A percentile compares a stretch with the other conserved stretches of the same genome.
Evolutionary conservation across 2,797 vertebrate genomes (phyloP).

Genomic region (Centropyge bicolor): DNA sequence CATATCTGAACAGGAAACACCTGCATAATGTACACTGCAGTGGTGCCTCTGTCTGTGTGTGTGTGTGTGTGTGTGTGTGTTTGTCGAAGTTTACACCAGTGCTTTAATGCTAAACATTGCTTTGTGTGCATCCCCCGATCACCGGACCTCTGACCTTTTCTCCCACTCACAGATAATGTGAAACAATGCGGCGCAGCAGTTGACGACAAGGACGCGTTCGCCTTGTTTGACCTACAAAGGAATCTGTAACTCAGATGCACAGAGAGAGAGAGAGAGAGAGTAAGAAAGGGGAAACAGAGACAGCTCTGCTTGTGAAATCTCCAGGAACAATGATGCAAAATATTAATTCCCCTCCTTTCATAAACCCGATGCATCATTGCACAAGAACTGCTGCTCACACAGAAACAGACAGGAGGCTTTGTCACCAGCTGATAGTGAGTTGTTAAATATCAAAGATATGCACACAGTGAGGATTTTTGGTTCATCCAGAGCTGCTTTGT

Average conservation of each 20-base stretch:
- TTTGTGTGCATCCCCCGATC: conserved; percentile 20
- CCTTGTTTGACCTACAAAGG: neutral
- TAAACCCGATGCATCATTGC: neutral
- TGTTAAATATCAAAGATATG: neutral
- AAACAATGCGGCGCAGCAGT: conserved; percentile 39
- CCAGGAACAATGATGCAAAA: conserved; percentile 23
- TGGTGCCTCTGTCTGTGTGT: conserved; percentile 16
- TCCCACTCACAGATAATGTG: conserved; percentile 28
- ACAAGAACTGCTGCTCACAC: neutral
- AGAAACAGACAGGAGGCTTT: neutral
- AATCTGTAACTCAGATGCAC: neutral
- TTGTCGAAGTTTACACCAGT: conserved; percentile 21
- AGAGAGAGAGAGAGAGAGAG: neutral
- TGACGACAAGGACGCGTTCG: neutral
- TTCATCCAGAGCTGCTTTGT: neutral
- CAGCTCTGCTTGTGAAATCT: conserved; percentile 25
- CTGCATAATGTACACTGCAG: conserved; percentile 63
- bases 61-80: conserved; percentile 44
- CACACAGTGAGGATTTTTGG: neutral
- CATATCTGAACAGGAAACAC: conserved; percentile 81
- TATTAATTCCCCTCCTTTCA: conserved; percentile 24
- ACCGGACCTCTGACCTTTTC: conserved; percentile 44
- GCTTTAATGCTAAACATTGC: conserved; percentile 33
- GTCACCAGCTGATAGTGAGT: too few species aligned
- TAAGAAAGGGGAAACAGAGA: neutral